Conservation (phyloP, 2,113 vertebrate species). For the Cnemophilus loriae region DNA sequence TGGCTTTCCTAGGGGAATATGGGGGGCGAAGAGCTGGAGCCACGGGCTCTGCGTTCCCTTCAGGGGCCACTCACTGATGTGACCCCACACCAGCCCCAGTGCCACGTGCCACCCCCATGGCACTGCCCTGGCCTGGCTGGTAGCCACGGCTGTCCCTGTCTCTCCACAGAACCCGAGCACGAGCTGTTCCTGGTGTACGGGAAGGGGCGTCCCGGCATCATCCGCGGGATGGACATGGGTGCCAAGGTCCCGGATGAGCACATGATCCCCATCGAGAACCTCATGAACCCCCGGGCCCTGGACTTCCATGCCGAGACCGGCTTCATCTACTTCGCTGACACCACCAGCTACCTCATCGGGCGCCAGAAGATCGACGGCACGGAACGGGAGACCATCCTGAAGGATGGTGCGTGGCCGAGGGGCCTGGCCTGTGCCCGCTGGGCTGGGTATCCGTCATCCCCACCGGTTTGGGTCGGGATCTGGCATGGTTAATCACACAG, state of each 20-base stretch:
- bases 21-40: not conserved
- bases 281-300: slow-evolving; percentile 93
- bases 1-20: not conserved
- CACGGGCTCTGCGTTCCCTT: fast-evolving
- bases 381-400: slow-evolving; percentile 89
- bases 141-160: not conserved
- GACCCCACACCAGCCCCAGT: fast-evolving
- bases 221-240: slow-evolving; percentile 95
- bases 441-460: fast-evolving
- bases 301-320: slow-evolving; percentile 91
- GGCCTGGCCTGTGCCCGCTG: too few species aligned
- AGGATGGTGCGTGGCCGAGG: slow-evolving; percentile 77
- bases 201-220: slow-evolving; percentile 93
- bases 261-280: slow-evolving; percentile 98
- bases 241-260: slow-evolving; percentile 93
- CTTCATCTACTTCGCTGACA: slow-evolving; percentile 95
- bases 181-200: slow-evolving; percentile 95
- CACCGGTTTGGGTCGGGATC: fast-evolving
- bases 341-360: slow-evolving; percentile 94
- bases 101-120: fast-evolving
- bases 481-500: fast-evolving
- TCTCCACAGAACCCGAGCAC: slow-evolving; percentile 84
- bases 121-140: fast-evolving
- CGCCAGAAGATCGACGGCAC: slow-evolving; percentile 95
- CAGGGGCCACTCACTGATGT: not conserved